A percentile compares a stretch with the other conserved stretches of the same genome.
Conservation (phyloP, 2,113 vertebrate genomes). For the Saguinus midas region DNA sequence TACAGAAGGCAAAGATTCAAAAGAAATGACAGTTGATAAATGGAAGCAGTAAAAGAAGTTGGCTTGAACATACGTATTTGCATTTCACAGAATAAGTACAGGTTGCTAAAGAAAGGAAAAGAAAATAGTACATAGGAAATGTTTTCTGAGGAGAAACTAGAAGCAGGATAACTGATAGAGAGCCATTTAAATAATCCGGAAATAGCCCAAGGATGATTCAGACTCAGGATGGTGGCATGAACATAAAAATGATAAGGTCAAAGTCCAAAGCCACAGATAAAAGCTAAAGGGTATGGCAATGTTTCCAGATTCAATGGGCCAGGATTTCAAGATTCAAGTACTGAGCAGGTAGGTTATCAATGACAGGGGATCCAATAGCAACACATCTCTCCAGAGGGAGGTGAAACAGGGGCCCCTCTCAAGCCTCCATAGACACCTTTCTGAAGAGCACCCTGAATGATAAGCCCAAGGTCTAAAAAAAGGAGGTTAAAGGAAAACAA, state of each 20-base stretch:
- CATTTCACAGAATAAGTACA: not conserved
- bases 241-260: not conserved
- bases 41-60: not conserved
- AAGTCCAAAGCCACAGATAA: slow-evolving; percentile 23
- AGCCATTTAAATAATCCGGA: slow-evolving; percentile 9
- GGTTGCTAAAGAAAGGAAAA: not conserved
- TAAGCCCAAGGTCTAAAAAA: not conserved
- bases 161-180: not conserved
- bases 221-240: not conserved
- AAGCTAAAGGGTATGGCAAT: not conserved
- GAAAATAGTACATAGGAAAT: not conserved
- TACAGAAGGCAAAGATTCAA: not conserved
- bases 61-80: not conserved
- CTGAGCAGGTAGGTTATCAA: not conserved
- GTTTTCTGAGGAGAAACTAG: not conserved
- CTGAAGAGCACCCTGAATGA: slow-evolving; percentile 3
- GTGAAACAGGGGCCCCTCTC: not conserved
- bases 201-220: not conserved
- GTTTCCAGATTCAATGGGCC: not conserved
- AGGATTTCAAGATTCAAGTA: not conserved
- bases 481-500: not conserved
- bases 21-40: not conserved
- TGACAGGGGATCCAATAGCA: not conserved
- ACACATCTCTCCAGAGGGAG: not conserved
- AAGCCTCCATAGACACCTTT: not conserved